phyloP scores from a whole-genome alignment of 2,113 vertebrate genomes.

The Channa argus region DNA sequence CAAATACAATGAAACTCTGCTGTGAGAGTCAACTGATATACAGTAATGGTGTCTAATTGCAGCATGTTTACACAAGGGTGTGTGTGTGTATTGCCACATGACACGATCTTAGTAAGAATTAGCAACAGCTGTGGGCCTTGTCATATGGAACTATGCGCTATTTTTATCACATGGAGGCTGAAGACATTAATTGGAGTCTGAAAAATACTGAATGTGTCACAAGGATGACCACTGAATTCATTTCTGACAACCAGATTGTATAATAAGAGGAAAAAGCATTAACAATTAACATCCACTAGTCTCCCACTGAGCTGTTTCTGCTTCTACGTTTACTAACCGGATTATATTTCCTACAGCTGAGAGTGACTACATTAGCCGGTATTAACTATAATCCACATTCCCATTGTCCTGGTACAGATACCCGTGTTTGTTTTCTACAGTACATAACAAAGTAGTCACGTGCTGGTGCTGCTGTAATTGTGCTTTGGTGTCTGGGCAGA shows the following conservation, averaged over 20 bases:
- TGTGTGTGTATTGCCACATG: constrained; percentile 17
- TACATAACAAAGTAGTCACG: not conserved
- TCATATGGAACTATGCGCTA: constrained; percentile 15
- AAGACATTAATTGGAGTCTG: constrained; percentile 9
- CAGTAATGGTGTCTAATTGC: not conserved
- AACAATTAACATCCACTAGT: constrained; percentile 42
- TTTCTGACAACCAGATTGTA: constrained; percentile 8
- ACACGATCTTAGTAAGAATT: constrained; percentile 22
- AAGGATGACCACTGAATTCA: constrained; percentile 9
- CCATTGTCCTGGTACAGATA: constrained; percentile 33
- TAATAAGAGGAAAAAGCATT: constrained; percentile 38
- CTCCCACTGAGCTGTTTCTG: constrained; percentile 21
- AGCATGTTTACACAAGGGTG: constrained; percentile 18
- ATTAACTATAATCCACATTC: constrained; percentile 76
- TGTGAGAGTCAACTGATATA: not conserved
- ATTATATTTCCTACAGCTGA: constrained; percentile 76
- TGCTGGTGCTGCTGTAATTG: constrained; percentile 22
- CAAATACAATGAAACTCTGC: not conserved
- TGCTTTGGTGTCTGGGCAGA: constrained; percentile 13
- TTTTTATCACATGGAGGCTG: constrained; percentile 6
- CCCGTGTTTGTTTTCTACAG: constrained; percentile 5
- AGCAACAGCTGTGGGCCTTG: constrained; percentile 38
- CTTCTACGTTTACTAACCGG: constrained; percentile 64
- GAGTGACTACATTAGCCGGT: constrained; percentile 63
- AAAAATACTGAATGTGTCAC: constrained; percentile 4